phyloP scores from a whole-genome alignment of 2,113 vertebrate genomes.

The Indicator indicator region DNA sequence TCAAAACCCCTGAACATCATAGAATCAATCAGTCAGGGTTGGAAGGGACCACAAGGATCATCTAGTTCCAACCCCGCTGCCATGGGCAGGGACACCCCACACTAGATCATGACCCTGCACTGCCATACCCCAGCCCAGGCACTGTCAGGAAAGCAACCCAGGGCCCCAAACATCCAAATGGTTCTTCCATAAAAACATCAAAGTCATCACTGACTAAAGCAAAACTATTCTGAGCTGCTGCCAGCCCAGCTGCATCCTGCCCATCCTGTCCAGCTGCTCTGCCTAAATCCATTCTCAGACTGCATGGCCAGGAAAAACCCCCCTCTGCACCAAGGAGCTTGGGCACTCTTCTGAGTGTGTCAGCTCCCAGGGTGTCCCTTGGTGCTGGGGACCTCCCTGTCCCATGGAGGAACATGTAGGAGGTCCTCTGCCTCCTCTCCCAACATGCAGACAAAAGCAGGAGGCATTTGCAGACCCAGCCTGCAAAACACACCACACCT shows the following conservation, averaged over 20 bases:
- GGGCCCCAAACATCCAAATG: background rate
- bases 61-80: no score
- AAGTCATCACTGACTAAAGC: background rate
- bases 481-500: rapidly evolving
- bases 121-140: background rate
- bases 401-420: rapidly evolving
- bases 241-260: background rate
- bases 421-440: background rate
- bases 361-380: background rate
- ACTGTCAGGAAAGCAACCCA: background rate
- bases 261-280: background rate
- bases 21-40: no score
- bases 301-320: rapidly evolving
- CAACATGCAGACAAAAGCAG: rapidly evolving
- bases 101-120: background rate
- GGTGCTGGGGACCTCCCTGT: background rate
- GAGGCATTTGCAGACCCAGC: background rate
- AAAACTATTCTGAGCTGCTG: rapidly evolving
- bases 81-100: no score
- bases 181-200: background rate
- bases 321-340: rapidly evolving
- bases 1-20: background rate
- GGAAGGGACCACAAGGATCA: no score
- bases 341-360: rapidly evolving
- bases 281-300: rapidly evolving